Percentiles rank a stretch among this genome's conserved stretches.
Conservation (phyloP, 1,140 invertebrate species). For the Helicorthomorpha holstii region DNA sequence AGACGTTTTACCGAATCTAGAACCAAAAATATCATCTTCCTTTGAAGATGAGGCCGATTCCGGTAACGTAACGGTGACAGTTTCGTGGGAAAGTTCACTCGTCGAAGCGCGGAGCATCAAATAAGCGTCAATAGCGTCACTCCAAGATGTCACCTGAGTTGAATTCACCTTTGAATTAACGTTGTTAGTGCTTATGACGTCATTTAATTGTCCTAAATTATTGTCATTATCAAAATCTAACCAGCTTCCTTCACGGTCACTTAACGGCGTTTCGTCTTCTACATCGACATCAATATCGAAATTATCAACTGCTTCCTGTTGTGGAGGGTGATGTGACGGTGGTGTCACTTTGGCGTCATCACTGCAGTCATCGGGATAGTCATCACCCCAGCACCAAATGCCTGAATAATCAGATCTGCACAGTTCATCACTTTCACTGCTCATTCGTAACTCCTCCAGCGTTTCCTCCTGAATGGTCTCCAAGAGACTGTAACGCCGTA, state of each 20-base stretch:
- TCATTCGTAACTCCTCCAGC: neutral
- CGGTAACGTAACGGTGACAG: too few species aligned
- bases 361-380: slow-evolving; percentile 1
- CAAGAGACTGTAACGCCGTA: neutral
- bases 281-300: neutral
- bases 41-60: too few species aligned
- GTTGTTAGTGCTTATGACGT: too few species aligned
- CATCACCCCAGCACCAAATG: slow-evolving; percentile 3
- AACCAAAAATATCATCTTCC: too few species aligned
- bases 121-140: slow-evolving; percentile 1
- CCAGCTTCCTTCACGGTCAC: neutral
- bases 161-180: too few species aligned
- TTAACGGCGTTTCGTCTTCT: neutral
- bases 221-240: neutral
- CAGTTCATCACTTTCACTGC: neutral
- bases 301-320: neutral
- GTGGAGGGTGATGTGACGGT: neutral
- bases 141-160: too few species aligned
- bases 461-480: slow-evolving; percentile 6
- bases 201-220: too few species aligned
- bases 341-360: too few species aligned
- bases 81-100: neutral
- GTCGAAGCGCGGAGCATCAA: neutral
- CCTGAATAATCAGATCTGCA: slow-evolving; percentile 1
- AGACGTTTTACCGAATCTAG: too few species aligned